Evolutionary conservation across 2,113 vertebrate species (phyloP).

Genomic region (Falcunculus frontatus): DNA sequence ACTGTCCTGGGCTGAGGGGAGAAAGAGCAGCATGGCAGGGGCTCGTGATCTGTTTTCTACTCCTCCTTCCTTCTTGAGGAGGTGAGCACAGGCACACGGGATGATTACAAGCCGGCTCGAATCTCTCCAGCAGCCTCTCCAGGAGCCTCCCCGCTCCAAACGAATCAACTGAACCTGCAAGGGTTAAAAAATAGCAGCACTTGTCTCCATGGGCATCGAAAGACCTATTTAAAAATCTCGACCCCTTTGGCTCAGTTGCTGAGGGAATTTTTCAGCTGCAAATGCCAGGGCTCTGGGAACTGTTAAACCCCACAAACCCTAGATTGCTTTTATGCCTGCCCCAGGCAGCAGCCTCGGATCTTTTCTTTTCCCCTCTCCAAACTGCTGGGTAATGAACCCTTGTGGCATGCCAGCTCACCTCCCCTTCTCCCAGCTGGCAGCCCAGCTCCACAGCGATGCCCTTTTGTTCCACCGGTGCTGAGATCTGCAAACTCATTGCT

Average conservation of each 20-base stretch:
- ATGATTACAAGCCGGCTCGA: background rate
- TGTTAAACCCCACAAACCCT: slow-evolving; percentile 17
- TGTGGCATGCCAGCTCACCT: background rate
- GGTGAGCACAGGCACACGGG: background rate
- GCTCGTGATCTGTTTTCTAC: background rate
- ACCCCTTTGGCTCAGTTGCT: slow-evolving; percentile 27
- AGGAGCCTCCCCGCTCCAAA: slow-evolving; percentile 28
- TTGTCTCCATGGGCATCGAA: slow-evolving; percentile 54
- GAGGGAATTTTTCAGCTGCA: slow-evolving; percentile 50
- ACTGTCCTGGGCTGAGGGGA: background rate
- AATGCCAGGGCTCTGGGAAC: slow-evolving; percentile 52
- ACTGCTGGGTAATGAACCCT: slow-evolving; percentile 41
- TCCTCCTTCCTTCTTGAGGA: background rate
- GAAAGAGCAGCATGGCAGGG: background rate
- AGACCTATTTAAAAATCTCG: slow-evolving; percentile 26
- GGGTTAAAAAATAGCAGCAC: slow-evolving; percentile 66
- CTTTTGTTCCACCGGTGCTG: slow-evolving; percentile 19
- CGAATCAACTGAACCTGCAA: slow-evolving; percentile 51
- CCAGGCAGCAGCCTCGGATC: slow-evolving; percentile 5
- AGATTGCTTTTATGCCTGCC: slow-evolving; percentile 27
- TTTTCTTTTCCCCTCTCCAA: slow-evolving; percentile 16
- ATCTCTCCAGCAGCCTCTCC: slow-evolving; percentile 10
- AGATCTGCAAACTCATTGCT: slow-evolving; percentile 34
- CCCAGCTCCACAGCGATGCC: background rate
- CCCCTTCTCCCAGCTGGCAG: slow-evolving; percentile 39